Evolutionary conservation across 2,113 vertebrate species (phyloP), one percentile per base, ranked within the genome.

Genomic region (Neomonachus schauinslandi): DNA sequence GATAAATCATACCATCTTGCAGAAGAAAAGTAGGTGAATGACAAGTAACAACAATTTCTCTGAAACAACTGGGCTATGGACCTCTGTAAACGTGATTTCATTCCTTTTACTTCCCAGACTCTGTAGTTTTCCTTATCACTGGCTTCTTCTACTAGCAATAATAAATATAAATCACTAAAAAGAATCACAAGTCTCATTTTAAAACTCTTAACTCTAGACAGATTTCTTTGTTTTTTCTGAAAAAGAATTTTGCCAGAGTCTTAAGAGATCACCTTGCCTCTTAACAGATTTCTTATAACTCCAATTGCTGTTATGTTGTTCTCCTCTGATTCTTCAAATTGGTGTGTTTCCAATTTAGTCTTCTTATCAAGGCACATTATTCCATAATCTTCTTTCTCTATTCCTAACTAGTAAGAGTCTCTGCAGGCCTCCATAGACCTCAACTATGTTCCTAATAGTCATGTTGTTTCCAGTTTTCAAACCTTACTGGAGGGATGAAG

Each of bases 251-350:
- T 67, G 53, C 16, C 15, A 0, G 55, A 31, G 36, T 71, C 86
- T 85, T 82, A 69, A 96, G 57, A 77, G 26, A 83, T 82, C 1
- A 6, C 10, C 11, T 81, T 77, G 13, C 4, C 7, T 90, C 39
- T 69, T 33, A 77, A 46, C 7, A 51, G 5, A 49, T 63, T 88
- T 86, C 46, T 82, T 79, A 71, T 53, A 65, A 82, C 42, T 49
- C 59, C 46, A 36, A n/a, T 59, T 36, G 59, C 33, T 84, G 10
- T 72, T 79, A 84, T 57, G 7, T 72, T 94, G 55, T 79, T 36
- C 51, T 95, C 18, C 24, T 93, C 46, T 93, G 22, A 71, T 83
- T 94, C 57, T 53, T 86, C 65, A 92, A 51, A 83, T n/a, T 26
- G 26, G 3, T 39, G 10, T 94, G 24, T 94, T 92, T 94, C 88